Percentiles rank a stretch among this genome's conserved stretches.
phyloP scores from a whole-genome alignment of 2,888 invertebrate genomes.

The Leptarthrus brevirostris region DNA sequence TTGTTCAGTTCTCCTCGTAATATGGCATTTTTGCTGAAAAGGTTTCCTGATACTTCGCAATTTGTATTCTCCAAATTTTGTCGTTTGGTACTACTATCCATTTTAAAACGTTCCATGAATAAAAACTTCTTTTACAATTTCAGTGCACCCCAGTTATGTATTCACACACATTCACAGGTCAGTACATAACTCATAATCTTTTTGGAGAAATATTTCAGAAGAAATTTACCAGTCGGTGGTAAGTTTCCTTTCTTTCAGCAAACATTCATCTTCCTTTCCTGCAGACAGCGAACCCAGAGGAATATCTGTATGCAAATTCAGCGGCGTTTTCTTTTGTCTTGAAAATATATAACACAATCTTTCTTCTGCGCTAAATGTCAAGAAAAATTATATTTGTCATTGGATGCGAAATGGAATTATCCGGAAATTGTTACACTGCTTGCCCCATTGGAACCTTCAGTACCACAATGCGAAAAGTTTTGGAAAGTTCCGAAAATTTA shows the following conservation, averaged over 20 bases:
- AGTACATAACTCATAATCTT: constrained; percentile 44
- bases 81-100: too few relatives aligned
- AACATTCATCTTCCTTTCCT: constrained; percentile 37
- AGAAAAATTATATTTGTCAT: constrained; percentile 38
- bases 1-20: too few relatives aligned
- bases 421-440: too few relatives aligned
- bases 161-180: constrained; percentile 16
- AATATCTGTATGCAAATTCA: constrained; percentile 30
- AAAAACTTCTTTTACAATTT: constrained; percentile 6
- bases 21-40: too few relatives aligned
- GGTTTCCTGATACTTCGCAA: too few relatives aligned
- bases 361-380: constrained; percentile 34
- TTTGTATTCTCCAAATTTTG: too few relatives aligned
- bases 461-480: too few relatives aligned
- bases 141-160: background rate
- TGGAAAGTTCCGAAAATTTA: too few relatives aligned
- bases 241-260: constrained; percentile 42
- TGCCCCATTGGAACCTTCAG: too few relatives aligned
- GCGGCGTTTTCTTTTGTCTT: constrained; percentile 6
- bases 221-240: constrained; percentile 32
- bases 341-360: constrained; percentile 35
- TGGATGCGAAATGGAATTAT: constrained; percentile 36
- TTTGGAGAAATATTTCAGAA: constrained; percentile 33
- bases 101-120: constrained; percentile 1
- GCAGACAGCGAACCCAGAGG: background rate